Conservation (phyloP, 1,140 invertebrate genomes). For the Drosophila setifemur region DNA sequence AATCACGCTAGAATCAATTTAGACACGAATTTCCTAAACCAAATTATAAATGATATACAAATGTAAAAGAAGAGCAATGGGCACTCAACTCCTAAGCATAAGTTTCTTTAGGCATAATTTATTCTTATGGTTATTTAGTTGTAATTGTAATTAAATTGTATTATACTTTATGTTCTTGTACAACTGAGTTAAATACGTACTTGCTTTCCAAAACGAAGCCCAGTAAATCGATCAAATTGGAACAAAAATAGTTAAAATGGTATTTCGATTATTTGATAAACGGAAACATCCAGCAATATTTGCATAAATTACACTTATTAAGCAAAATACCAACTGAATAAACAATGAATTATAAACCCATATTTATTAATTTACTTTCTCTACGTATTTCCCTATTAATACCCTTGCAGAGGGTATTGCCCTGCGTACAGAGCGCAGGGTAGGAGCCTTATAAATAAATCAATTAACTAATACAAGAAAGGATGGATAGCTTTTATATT, state of each 20-base stretch:
- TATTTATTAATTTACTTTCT: background rate
- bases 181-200: constrained; percentile 53
- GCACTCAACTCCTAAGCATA: constrained; percentile 58
- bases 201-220: constrained; percentile 49
- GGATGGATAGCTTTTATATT: too few species aligned
- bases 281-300: constrained; percentile 63
- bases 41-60: constrained; percentile 42
- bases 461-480: too few species aligned
- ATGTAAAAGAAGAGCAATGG: constrained; percentile 39
- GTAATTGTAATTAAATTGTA: constrained; percentile 71
- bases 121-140: constrained; percentile 75
- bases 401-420: too few species aligned
- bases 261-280: constrained; percentile 47
- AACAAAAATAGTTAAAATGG: constrained; percentile 12
- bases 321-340: constrained; percentile 53
- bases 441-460: too few species aligned
- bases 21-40: constrained; percentile 53
- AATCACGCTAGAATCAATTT: constrained; percentile 36
- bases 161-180: constrained; percentile 59
- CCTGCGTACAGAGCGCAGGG: too few species aligned
- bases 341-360: constrained; percentile 44
- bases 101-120: constrained; percentile 60
- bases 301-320: constrained; percentile 61
- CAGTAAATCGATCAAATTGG: constrained; percentile 55
- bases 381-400: too few species aligned